These are phyloP conservation scores for Agelas oroides DNA, from an alignment of 37 sponge, comb jelly and placozoan species.

Conservation along the genomic window DNA sequence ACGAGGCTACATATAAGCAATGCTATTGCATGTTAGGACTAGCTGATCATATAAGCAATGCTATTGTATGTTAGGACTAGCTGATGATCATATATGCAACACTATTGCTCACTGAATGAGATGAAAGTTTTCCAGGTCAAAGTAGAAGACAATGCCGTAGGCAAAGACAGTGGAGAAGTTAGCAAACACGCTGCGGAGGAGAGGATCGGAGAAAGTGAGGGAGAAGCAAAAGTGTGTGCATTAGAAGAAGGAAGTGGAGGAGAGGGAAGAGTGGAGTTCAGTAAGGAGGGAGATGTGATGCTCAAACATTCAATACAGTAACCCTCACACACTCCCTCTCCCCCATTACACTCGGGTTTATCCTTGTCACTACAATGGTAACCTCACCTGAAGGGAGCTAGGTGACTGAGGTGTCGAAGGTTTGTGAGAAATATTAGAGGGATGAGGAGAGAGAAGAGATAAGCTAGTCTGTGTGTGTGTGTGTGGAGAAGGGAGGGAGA, in stretches of 20 bases:
- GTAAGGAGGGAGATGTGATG: constrained; percentile 3
- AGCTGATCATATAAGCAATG: too few species aligned
- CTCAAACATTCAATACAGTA: too few species aligned
- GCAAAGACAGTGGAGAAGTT: constrained; percentile 94
- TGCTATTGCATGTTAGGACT: too few species aligned
- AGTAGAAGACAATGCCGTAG: constrained; percentile 89
- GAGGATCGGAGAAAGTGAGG: neutral
- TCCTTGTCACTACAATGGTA: too few species aligned
- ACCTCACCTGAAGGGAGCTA: constrained; percentile 63
- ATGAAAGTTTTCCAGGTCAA: constrained; percentile 89
- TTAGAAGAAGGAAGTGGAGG: neutral
- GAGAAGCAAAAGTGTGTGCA: too few species aligned
- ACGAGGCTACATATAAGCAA: too few species aligned
- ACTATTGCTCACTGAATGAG: constrained; percentile 85
- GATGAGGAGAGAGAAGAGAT: constrained; percentile 39
- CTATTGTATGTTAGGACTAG: too few species aligned
- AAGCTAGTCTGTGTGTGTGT: constrained; percentile 7
- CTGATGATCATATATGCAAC: too few species aligned
- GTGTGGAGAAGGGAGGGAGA: too few species aligned
- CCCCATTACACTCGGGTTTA: too few species aligned
- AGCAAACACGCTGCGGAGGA: constrained; percentile 74
- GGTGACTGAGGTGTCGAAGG: constrained; percentile 51
- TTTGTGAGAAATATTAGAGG: constrained; percentile 62
- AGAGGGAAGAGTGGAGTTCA: neutral
- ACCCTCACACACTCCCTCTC: too few species aligned